These are phyloP conservation scores for Nomada goodeniana DNA, from an alignment of 2,888 invertebrate species.

Conservation along the genomic window DNA sequence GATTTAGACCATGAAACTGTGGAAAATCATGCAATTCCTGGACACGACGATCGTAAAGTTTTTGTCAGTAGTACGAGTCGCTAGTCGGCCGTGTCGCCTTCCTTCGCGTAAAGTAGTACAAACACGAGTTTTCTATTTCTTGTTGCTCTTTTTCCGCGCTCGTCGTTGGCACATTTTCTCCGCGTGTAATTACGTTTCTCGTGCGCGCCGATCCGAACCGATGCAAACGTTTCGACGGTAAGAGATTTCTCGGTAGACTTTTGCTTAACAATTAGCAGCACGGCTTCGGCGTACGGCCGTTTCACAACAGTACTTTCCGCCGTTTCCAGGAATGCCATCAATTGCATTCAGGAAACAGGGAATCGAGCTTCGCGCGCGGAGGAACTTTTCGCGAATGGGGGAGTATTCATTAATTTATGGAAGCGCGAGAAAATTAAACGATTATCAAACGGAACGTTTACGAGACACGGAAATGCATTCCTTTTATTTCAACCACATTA, in stretches of 20 bases:
- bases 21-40: slow-evolving; percentile 20
- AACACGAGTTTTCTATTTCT: slow-evolving; percentile 26
- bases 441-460: no score
- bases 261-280: background rate
- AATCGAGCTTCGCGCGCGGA: background rate
- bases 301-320: background rate
- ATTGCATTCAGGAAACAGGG: background rate
- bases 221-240: background rate
- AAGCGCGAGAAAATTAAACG: no score
- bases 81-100: slow-evolving; percentile 30
- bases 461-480: no score
- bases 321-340: background rate
- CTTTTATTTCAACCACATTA: background rate
- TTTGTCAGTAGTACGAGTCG: slow-evolving; percentile 16
- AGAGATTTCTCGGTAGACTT: slow-evolving; percentile 2
- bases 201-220: slow-evolving; percentile 1
- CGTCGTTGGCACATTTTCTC: slow-evolving; percentile 11
- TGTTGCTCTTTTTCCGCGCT: slow-evolving; percentile 22
- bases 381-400: background rate
- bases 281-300: background rate
- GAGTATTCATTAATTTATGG: background rate
- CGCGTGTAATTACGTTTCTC: slow-evolving; percentile 23
- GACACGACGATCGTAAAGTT: slow-evolving; percentile 39
- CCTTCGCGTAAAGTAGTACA: slow-evolving; percentile 32
- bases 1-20: slow-evolving; percentile 4